Evolutionary conservation across 2,888 invertebrate species (phyloP), one percentile per base, ranked within the genome.

Genomic region (Lasioglossum calceatum): DNA sequence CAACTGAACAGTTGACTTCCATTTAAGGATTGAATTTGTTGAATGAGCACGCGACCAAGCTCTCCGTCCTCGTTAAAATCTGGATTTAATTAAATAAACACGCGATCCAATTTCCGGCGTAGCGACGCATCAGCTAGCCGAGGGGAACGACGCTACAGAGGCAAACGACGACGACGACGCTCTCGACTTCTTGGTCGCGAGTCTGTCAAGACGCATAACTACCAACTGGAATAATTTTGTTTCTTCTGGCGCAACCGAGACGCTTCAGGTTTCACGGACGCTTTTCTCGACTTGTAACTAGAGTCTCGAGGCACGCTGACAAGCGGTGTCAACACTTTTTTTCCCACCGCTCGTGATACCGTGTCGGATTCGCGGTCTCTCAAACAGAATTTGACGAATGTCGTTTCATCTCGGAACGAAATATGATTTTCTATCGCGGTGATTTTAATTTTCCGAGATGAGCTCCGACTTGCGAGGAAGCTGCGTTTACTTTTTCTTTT

Each of bases 221-320:
- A 42, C 67, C 81, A 70, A 39, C 67, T 81, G 27, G 58, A 58
- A 54, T n/a, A 32, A 77, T 67, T 54, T 54, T 42, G 81, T 81
- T 70, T 70, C 77, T 54, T 77, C 50, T 2, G 32, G 16, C 10
- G 67, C 12, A 54, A 27, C 19, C 36, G 36, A 67, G 36, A 67
- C 23, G 67, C n/a, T 32, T 32, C 64, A 16, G 5, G 67, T 67
- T 67, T 19, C 67, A 67, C 67, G 67, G 67, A 67, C 36, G 32
- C 19, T 36, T 19, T 32, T 36, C 19, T 36, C 67, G 10, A 36
- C 19, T 36, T 4, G 36, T 67, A 19, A 19, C 27, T 64, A 7
- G 14, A 64, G 32, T 27, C 39, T n/a, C 10, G 4, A 32, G 16
- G 27, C 71, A 16, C 50, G 39, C 1, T 42, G 14, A 47, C 42